These are phyloP conservation scores for Mastomys natalensis DNA, from an alignment of 2,113 vertebrate genomes.

Conservation along the genomic window DNA sequence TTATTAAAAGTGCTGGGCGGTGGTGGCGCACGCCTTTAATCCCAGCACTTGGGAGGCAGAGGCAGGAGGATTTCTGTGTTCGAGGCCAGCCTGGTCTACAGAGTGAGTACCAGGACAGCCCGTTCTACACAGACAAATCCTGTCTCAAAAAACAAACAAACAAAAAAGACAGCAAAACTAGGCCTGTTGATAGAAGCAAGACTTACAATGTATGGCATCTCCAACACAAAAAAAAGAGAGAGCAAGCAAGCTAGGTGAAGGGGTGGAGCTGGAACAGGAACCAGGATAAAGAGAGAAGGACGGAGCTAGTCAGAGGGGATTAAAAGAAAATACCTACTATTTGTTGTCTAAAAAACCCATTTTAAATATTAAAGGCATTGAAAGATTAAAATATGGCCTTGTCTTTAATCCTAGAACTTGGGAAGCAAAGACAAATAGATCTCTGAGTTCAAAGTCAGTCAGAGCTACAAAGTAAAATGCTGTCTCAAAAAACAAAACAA, in stretches of 20 bases:
- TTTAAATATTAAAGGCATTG: constrained; percentile 7
- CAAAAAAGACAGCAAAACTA: not conserved
- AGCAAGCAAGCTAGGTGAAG: not conserved
- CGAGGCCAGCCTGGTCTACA: too few relatives aligned
- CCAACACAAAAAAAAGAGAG: not conserved
- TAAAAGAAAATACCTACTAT: constrained; percentile 2
- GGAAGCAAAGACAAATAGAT: not conserved
- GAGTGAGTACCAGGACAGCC: too few relatives aligned
- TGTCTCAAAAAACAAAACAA: not conserved
- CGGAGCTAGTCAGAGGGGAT: not conserved
- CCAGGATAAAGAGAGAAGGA: not conserved
- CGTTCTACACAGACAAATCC: too few relatives aligned
- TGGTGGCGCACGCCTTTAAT: too few relatives aligned
- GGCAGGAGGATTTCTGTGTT: too few relatives aligned
- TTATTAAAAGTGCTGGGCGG: too few relatives aligned
- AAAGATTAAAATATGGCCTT: not conserved
- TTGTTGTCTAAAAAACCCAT: not conserved
- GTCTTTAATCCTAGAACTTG: not conserved
- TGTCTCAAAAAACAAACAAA: too few relatives aligned
- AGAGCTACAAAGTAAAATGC: not conserved
- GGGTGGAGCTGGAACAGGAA: not conserved
- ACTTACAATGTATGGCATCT: not conserved
- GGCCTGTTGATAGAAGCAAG: not conserved
- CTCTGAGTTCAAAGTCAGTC: not conserved
- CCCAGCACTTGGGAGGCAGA: too few relatives aligned